A percentile compares a stretch with the other conserved stretches of the same genome.
Conservation (phyloP, 2,113 vertebrate species). For the Mellivora capensis region DNA sequence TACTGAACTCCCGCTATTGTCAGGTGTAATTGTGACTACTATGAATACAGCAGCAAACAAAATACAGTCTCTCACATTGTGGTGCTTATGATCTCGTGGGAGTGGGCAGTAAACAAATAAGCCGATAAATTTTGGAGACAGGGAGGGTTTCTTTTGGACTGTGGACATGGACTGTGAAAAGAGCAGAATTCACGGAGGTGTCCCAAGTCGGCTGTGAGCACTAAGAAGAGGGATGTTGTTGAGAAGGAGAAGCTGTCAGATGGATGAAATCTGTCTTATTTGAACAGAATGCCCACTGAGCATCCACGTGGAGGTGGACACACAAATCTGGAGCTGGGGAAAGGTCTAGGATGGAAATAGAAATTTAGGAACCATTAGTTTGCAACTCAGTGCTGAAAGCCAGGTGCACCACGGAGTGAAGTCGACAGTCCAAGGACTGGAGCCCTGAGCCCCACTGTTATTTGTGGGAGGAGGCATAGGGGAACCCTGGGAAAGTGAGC, state of each 20-base stretch:
- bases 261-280: too few relatives aligned
- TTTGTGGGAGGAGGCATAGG: background rate
- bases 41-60: background rate
- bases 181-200: background rate
- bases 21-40: background rate
- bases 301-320: background rate
- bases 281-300: background rate
- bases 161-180: too few relatives aligned
- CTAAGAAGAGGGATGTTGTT: background rate
- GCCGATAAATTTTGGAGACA: background rate
- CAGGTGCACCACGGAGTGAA: background rate
- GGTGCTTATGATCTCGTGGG: background rate
- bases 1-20: background rate
- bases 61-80: background rate
- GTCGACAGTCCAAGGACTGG: rapidly evolving
- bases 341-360: background rate
- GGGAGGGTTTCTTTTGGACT: background rate
- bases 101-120: background rate
- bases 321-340: background rate
- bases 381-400: background rate
- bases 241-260: rapidly evolving
- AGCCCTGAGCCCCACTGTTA: background rate
- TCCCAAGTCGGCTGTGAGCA: background rate
- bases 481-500: background rate
- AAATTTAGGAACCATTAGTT: background rate